Evolutionary conservation across 2,888 invertebrate genomes (phyloP).

Genomic region (Drosophila pseudotalamancana): DNA sequence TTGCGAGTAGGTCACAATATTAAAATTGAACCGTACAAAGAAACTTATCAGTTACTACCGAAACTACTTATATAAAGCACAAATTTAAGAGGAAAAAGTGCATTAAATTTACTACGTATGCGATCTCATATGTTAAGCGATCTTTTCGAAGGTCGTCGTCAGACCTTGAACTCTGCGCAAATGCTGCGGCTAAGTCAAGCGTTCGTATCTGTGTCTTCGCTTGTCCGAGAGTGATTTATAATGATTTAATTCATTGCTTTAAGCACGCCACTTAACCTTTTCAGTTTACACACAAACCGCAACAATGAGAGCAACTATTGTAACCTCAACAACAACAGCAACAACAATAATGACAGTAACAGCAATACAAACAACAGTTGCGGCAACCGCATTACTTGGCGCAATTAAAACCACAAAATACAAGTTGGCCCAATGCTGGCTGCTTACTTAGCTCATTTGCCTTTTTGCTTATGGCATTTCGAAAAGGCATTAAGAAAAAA

Average conservation of each 20-base stretch:
- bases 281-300: constrained; percentile 57
- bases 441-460: constrained; percentile 19
- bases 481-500: constrained; percentile 22
- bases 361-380: constrained; percentile 35
- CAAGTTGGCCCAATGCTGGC: constrained; percentile 28
- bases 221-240: constrained; percentile 25
- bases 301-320: constrained; percentile 67
- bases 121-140: neutral
- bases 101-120: neutral
- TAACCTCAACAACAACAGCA: constrained; percentile 23
- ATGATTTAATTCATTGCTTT: constrained; percentile 69
- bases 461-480: constrained; percentile 33
- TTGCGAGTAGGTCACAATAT: constrained; percentile 17
- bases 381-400: constrained; percentile 71
- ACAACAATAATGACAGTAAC: constrained; percentile 18
- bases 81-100: neutral
- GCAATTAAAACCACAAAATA: constrained; percentile 73
- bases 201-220: constrained; percentile 7
- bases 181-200: neutral
- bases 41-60: neutral
- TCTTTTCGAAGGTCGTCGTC: constrained; percentile 17
- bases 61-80: neutral
- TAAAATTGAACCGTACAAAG: neutral
- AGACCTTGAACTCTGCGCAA: constrained; percentile 34
- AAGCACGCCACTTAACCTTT: constrained; percentile 67